Percentiles rank a stretch among this genome's conserved stretches.
Evolutionary conservation across 2,797 vertebrate species (phyloP).

Genomic region (Melanotaenia nigrans): DNA sequence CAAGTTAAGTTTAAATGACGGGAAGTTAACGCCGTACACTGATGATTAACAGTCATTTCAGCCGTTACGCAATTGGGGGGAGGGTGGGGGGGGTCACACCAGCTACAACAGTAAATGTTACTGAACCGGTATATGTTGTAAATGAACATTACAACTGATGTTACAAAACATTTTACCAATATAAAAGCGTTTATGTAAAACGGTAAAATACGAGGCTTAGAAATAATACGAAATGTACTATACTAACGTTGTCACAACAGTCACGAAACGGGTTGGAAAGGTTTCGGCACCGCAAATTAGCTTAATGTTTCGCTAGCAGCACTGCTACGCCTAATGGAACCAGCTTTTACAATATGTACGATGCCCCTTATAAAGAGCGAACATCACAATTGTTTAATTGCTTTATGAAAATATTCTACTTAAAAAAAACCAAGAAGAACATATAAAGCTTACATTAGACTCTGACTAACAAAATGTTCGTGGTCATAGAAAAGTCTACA

Average conservation of each 20-base stretch:
- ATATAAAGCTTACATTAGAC: not conserved
- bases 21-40: not conserved
- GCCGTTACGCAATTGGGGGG: slow-evolving; percentile 18
- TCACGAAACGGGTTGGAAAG: not conserved
- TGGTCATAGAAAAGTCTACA: slow-evolving; percentile 54
- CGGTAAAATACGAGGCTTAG: fast-evolving
- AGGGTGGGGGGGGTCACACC: not conserved
- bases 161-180: not conserved
- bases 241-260: fast-evolving
- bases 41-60: not conserved
- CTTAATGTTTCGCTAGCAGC: slow-evolving; percentile 34
- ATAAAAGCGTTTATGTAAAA: not conserved
- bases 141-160: slow-evolving; percentile 4
- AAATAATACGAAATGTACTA: not conserved
- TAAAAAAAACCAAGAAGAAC: not conserved
- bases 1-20: not conserved
- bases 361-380: not conserved
- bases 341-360: not conserved
- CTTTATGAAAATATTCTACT: not conserved
- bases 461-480: slow-evolving; percentile 7
- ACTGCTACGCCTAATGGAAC: not conserved
- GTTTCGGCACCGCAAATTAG: slow-evolving; percentile 20
- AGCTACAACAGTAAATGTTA: not conserved
- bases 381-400: not conserved
- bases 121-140: not conserved